Conservation (phyloP, 1,140 invertebrate species). For the Hylaeus anthracinus region DNA sequence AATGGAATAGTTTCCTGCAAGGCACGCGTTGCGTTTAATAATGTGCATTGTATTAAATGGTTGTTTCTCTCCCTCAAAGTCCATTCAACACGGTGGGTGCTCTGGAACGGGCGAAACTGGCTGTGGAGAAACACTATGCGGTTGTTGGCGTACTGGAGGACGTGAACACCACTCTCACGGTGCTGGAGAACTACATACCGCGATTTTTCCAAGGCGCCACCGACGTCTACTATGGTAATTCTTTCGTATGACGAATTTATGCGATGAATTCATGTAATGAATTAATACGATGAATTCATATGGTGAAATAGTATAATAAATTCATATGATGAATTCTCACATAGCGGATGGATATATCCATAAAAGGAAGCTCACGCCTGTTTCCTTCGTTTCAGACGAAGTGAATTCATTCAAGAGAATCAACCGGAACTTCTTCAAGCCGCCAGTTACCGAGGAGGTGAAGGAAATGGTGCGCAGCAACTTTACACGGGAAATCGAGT, state of each 20-base stretch:
- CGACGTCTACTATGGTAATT: constrained; percentile 89
- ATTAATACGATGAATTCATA: too few relatives aligned
- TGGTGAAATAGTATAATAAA: too few relatives aligned
- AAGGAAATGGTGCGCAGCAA: constrained; percentile 93
- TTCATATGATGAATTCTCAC: too few relatives aligned
- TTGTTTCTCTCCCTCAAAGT: constrained; percentile 74
- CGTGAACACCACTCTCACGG: constrained; percentile 90
- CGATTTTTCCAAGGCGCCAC: constrained; percentile 90
- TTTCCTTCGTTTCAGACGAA: constrained; percentile 82
- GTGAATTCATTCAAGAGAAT: constrained; percentile 89
- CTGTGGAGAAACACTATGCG: constrained; percentile 92
- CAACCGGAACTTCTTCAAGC: constrained; percentile 93
- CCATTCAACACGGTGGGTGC: constrained; percentile 93
- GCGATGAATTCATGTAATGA: too few relatives aligned
- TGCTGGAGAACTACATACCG: constrained; percentile 92
- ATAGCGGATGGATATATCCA: too few relatives aligned
- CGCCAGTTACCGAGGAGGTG: constrained; percentile 91
- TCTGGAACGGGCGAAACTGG: constrained; percentile 90
- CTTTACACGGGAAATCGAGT: constrained; percentile 94
- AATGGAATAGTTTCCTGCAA: too few relatives aligned
- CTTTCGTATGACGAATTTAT: constrained; percentile 1
- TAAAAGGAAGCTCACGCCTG: too few relatives aligned
- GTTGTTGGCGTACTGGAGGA: constrained; percentile 94
- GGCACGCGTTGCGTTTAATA: not conserved
- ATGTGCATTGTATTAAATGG: not conserved